Percentiles rank a stretch among this genome's conserved stretches.
These are phyloP conservation scores for Tipula vernalis DNA, from an alignment of 2,888 invertebrate species.

Conservation along the genomic window DNA sequence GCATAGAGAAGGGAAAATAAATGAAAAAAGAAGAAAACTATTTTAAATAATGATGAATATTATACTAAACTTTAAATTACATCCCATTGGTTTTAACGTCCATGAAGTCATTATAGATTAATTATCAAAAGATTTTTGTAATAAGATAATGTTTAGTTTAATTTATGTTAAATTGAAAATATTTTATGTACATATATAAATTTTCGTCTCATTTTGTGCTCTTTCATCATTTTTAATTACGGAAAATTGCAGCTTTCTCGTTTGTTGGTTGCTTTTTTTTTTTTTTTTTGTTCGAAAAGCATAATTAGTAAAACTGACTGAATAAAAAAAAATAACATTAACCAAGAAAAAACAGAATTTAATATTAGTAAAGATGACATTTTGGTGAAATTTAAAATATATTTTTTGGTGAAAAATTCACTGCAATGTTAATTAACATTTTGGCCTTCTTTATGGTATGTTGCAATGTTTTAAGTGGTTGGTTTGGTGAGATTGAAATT, in stretches of 20 bases:
- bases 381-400: not conserved
- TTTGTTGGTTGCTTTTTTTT: not conserved
- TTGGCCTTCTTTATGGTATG: not conserved
- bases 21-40: not conserved
- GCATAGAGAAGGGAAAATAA: not conserved
- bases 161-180: not conserved
- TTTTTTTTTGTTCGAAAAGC: not conserved
- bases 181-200: not conserved
- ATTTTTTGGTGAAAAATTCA: not conserved
- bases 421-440: not conserved
- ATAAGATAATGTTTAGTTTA: not conserved
- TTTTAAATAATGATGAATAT: constrained; percentile 4
- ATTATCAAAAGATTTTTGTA: constrained; percentile 4
- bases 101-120: not conserved
- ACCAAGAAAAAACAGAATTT: not conserved
- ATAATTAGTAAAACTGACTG: not conserved
- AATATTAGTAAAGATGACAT: not conserved
- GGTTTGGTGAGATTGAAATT: not conserved
- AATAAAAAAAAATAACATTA: not conserved
- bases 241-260: not conserved
- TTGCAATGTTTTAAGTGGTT: not conserved
- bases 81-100: not conserved
- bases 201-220: not conserved
- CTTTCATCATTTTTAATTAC: not conserved
- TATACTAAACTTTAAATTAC: not conserved